Conservation (phyloP, 2,113 vertebrate species). For the Clarias batrachus region DNA sequence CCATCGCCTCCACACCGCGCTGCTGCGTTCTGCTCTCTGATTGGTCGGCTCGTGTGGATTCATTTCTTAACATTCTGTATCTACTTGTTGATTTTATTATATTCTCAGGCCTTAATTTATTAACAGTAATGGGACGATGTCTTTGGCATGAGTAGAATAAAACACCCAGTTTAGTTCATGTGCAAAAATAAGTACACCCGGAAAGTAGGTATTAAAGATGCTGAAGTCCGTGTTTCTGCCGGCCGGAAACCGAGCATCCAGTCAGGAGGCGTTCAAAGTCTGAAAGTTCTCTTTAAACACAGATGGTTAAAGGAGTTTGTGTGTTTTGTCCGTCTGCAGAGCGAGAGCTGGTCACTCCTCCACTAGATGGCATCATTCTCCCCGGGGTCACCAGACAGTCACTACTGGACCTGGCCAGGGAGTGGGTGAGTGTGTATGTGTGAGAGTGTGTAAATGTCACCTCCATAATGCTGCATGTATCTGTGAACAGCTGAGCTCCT, state of each 20-base stretch:
- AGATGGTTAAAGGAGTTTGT: neutral
- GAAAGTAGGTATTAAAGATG: neutral
- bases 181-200: neutral
- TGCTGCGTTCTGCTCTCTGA: neutral
- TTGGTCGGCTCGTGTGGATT: neutral
- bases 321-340: slow-evolving; percentile 62
- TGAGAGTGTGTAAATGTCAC: too few species aligned
- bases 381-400: slow-evolving; percentile 85
- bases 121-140: neutral
- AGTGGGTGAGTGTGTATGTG: slow-evolving; percentile 74
- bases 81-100: too few species aligned
- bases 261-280: too few species aligned
- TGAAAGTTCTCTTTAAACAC: too few species aligned
- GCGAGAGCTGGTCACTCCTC: slow-evolving; percentile 80
- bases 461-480: too few species aligned
- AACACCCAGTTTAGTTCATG: neutral
- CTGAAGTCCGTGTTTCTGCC: too few species aligned
- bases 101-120: too few species aligned
- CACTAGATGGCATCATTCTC: slow-evolving; percentile 84
- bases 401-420: slow-evolving; percentile 79
- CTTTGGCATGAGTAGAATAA: neutral
- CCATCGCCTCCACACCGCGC: neutral
- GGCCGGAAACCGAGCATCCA: too few species aligned
- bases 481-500: too few species aligned
- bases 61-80: too few species aligned